These are phyloP conservation scores for Dusona sp. DNA, from an alignment of 2,888 invertebrate genomes.

Conservation along the genomic window DNA sequence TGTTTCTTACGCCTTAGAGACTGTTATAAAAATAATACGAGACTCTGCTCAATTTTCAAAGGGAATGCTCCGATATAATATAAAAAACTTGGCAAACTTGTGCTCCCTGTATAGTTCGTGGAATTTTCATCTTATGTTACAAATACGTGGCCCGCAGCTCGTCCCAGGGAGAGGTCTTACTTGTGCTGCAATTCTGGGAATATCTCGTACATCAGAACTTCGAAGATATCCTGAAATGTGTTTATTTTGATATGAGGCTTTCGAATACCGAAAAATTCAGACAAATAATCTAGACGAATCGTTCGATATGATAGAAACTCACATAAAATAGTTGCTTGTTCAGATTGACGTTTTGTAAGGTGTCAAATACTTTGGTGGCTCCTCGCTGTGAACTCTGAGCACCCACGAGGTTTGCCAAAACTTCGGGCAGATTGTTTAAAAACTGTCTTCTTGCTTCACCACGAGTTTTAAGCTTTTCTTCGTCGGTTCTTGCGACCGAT, in stretches of 20 bases:
- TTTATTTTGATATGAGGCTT: not conserved
- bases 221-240: conserved; percentile 86
- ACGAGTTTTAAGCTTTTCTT: conserved; percentile 89
- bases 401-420: conserved; percentile 93
- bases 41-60: conserved; percentile 37
- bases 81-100: conserved; percentile 64
- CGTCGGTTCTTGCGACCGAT: conserved; percentile 86
- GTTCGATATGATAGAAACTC: conserved; percentile 84
- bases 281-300: not conserved
- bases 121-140: conserved; percentile 31
- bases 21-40: conserved; percentile 63
- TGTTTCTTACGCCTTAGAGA: conserved; percentile 3
- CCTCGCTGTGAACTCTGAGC: conserved; percentile 94
- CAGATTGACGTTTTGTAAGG: conserved; percentile 92
- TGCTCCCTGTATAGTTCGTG: conserved; percentile 59
- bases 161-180: conserved; percentile 54
- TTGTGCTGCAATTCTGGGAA: conserved; percentile 85
- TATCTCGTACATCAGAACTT: conserved; percentile 85
- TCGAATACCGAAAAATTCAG: too few species aligned
- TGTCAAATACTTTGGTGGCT: conserved; percentile 93
- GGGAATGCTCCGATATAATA: conserved; percentile 58
- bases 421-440: conserved; percentile 91
- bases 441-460: conserved; percentile 89
- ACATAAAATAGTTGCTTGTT: conserved; percentile 97
- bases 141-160: conserved; percentile 7